These are phyloP conservation scores for Garra rufa DNA, from an alignment of 2,113 vertebrate genomes.

Conservation along the genomic window DNA sequence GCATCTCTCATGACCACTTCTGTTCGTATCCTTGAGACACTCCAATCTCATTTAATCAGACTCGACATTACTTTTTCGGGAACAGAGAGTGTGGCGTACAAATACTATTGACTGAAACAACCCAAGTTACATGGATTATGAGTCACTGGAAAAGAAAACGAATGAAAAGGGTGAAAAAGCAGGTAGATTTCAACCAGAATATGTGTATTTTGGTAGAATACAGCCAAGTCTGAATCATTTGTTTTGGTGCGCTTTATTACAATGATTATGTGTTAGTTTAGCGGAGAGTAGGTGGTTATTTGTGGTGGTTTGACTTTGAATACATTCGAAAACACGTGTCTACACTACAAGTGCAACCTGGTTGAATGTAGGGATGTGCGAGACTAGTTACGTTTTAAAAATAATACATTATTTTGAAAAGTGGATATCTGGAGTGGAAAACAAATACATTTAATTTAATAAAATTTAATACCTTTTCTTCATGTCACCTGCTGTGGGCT, in stretches of 20 bases:
- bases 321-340: too few species aligned
- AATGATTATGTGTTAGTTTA: too few species aligned
- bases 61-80: neutral
- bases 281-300: too few species aligned
- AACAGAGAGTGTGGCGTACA: neutral
- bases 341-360: neutral
- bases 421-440: too few species aligned
- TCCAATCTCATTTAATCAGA: neutral
- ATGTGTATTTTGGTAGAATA: neutral
- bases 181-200: neutral
- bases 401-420: too few species aligned
- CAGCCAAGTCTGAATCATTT: neutral
- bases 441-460: too few species aligned
- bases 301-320: too few species aligned
- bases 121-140: neutral
- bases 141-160: neutral
- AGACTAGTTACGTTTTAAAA: too few species aligned
- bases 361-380: too few species aligned
- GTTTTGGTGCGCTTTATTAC: too few species aligned
- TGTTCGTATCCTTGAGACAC: neutral
- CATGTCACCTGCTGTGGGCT: too few species aligned
- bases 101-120: neutral
- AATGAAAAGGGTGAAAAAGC: neutral
- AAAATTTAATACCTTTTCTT: too few species aligned
- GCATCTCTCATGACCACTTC: neutral